Evolutionary conservation across 2,888 invertebrate species (phyloP).

Genomic region (Orchesella flavescens): DNA sequence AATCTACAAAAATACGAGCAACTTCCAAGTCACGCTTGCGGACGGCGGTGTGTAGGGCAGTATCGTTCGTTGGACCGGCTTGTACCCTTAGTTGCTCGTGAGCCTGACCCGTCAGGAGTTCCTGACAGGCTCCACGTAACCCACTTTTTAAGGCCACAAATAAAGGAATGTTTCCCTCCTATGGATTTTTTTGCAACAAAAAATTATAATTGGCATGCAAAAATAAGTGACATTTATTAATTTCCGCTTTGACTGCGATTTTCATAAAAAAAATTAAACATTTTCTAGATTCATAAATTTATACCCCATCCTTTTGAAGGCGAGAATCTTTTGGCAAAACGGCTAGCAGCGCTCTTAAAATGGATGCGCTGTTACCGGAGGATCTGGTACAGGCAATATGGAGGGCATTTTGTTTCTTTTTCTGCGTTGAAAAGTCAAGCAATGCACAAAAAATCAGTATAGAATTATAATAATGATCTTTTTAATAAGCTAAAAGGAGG

Average conservation of each 20-base stretch:
- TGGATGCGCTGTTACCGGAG: constrained; percentile 92
- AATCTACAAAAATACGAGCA: constrained; percentile 92
- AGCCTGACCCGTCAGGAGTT: constrained; percentile 89
- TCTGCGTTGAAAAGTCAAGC: constrained; percentile 77
- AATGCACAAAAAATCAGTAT: background rate
- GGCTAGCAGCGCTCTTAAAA: constrained; percentile 89
- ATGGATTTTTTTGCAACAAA: background rate
- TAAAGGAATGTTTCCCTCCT: constrained; percentile 83
- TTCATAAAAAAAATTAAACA: no score
- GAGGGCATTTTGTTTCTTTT: constrained; percentile 93
- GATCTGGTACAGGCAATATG: constrained; percentile 95
- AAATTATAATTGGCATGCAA: constrained; percentile 1
- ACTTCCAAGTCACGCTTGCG: constrained; percentile 93
- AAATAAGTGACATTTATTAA: background rate
- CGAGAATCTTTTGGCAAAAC: constrained; percentile 93
- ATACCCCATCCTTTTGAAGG: constrained; percentile 81
- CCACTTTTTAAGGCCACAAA: constrained; percentile 95
- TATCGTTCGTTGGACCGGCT: constrained; percentile 83
- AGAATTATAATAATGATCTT: background rate
- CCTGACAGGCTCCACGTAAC: constrained; percentile 95
- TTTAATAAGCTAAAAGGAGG: background rate
- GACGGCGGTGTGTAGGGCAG: constrained; percentile 95
- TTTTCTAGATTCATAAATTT: constrained; percentile 21
- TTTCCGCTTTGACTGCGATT: no score
- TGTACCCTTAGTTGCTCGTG: constrained; percentile 84